Base-by-base conservation (phyloP, 2,888 invertebrate species). In the Odontocerum albicorne region DNA sequence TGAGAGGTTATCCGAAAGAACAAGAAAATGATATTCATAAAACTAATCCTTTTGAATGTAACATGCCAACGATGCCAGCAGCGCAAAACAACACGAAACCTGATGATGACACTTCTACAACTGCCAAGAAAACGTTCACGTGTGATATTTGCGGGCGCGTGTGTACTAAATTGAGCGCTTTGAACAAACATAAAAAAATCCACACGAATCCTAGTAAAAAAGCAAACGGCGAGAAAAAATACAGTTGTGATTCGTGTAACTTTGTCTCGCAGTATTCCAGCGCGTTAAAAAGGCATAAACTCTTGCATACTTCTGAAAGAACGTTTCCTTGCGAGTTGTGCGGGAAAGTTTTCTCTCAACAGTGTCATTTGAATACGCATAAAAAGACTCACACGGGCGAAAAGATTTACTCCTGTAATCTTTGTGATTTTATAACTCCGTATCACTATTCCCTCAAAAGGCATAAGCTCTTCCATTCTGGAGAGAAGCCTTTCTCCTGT, bases 381-480 rank as follows among this genome's bases (percentile, higher is more conserved):
- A 8, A 40, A 21, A 19, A 21, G 2, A 21, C 17, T 6, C 40
- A 40, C 12, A 12, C 40, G 2, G 40, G 40, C 8, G 16, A 21
- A 4, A 40, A 40, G 13, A 21, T 40, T 3, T 21, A 20, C 17
- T 17, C 13, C 4, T 40, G 40, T n/a, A 17, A 10, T 16, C 4
- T 20, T 8, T 40, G 40, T 21, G 40, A 40, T 17, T 40, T 40
- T 13, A 40, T 40, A 8, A 40, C 40, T 13, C 40, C 40, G 3
- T 40, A 40, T 21, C 40, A 40, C 10, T 40, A 40, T 21, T 40
- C 40, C 16, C 13, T 40, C 10, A 40, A 40, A 21, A 8, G 40
- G 6, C 40, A 40, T 12, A 40, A 21, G 21, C 13, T 40, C 6
- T 21, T 21, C 17, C 40, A 40, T 21, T 20, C 20, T 3, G 40